Conservation (phyloP, 2,888 invertebrate genomes). For the Ormia ochracea region DNA sequence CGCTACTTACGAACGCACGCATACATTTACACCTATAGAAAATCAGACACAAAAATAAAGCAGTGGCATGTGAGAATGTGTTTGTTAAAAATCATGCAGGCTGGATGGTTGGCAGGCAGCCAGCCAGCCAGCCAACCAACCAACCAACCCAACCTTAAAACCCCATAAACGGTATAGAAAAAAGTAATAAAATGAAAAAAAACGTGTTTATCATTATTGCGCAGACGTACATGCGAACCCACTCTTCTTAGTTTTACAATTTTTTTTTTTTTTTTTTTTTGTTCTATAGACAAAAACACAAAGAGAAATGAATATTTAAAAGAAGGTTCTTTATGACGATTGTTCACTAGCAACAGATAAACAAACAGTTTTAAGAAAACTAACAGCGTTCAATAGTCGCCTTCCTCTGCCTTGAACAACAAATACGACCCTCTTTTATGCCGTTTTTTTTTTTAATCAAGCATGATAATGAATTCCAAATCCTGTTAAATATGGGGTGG, state of each 20-base stretch:
- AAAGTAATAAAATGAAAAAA: slow-evolving; percentile 15
- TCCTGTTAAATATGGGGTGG: slow-evolving; percentile 61
- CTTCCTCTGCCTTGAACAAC: slow-evolving; percentile 36
- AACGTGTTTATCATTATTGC: slow-evolving; percentile 61
- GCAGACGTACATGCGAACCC: slow-evolving; percentile 61
- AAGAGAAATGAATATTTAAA: slow-evolving; percentile 40
- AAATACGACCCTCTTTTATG: slow-evolving; percentile 43
- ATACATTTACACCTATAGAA: background rate
- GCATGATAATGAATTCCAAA: slow-evolving; percentile 56
- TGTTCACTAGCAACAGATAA: slow-evolving; percentile 34
- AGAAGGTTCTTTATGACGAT: slow-evolving; percentile 31
- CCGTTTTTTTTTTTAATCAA: slow-evolving; percentile 10
- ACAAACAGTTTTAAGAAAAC: slow-evolving; percentile 9
- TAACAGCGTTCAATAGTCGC: slow-evolving; percentile 28
- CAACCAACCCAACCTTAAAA: slow-evolving; percentile 60
- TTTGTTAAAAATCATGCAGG: slow-evolving; percentile 16
- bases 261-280: slow-evolving; percentile 4
- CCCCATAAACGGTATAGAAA: slow-evolving; percentile 51
- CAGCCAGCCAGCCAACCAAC: slow-evolving; percentile 21
- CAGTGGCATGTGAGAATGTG: background rate
- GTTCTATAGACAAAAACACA: slow-evolving; percentile 15
- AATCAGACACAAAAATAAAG: background rate
- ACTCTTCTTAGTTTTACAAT: slow-evolving; percentile 53
- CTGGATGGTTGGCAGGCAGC: background rate
- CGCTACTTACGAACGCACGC: too few species aligned